Evolutionary conservation across 1,140 invertebrate species (phyloP).

Genomic region (Saccostrea cuccullata): DNA sequence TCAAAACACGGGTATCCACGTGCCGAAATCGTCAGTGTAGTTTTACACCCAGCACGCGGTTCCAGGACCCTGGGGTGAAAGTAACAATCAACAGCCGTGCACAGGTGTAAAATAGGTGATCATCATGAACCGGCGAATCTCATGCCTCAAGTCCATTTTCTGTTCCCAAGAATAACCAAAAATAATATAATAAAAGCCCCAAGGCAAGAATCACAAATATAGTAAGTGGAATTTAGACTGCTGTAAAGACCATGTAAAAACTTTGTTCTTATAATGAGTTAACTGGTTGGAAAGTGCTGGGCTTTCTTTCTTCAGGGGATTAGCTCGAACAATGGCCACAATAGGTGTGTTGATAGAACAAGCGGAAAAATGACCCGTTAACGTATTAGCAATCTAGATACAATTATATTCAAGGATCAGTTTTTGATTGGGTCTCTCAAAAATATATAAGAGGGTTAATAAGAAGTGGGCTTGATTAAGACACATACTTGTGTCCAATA

Average conservation of each 20-base stretch:
- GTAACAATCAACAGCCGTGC: neutral
- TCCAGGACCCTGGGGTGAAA: conserved; percentile 7
- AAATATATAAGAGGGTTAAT: conserved; percentile 45
- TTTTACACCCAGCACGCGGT: conserved; percentile 18
- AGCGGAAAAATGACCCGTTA: conserved; percentile 42
- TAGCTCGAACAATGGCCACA: conserved; percentile 33
- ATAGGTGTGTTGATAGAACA: conserved; percentile 38
- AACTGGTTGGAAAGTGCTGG: conserved; percentile 42
- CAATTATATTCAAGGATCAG: conserved; percentile 37
- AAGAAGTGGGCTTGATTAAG: conserved; percentile 20
- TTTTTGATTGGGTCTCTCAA: conserved; percentile 41
- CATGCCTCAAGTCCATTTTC: neutral
- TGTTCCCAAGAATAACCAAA: neutral
- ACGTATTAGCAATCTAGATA: conserved; percentile 45
- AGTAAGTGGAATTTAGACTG: conserved; percentile 27
- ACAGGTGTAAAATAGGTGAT: conserved; percentile 20
- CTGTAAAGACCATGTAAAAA: conserved; percentile 18
- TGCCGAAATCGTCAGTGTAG: neutral
- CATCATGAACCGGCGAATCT: neutral
- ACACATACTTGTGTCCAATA: conserved; percentile 14
- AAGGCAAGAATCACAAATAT: conserved; percentile 1
- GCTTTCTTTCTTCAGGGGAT: conserved; percentile 39
- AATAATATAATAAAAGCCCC: conserved; percentile 18
- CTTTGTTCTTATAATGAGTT: conserved; percentile 42
- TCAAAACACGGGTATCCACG: conserved; percentile 18